phyloP scores from a whole-genome alignment of 2,113 vertebrate genomes.

The Anarhynchus alexandrinus region DNA sequence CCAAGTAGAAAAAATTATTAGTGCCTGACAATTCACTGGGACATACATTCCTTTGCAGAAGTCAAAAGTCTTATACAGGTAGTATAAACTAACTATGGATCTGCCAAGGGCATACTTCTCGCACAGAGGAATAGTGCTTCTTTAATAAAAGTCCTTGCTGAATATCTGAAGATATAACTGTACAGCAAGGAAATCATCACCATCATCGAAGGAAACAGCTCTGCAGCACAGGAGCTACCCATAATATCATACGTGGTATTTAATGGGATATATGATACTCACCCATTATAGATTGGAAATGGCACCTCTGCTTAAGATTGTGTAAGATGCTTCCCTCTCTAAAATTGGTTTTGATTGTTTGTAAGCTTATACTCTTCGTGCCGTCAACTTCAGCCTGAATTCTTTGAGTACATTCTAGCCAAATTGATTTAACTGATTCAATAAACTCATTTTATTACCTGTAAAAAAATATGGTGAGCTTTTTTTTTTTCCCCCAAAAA shows the following conservation, averaged over 20 bases:
- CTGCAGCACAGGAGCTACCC: not conserved
- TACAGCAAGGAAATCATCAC: not conserved
- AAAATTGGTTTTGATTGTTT: not conserved
- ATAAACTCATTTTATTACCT: not conserved
- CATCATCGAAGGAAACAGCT: not conserved
- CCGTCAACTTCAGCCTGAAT: not conserved
- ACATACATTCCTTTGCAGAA: not conserved
- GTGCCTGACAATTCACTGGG: not conserved
- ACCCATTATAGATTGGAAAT: not conserved
- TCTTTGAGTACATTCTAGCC: not conserved
- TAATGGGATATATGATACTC: not conserved
- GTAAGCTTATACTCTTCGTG: not conserved
- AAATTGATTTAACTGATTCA: not conserved
- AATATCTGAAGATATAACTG: not conserved
- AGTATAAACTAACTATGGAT: not conserved
- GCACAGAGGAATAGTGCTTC: not conserved
- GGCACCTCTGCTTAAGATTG: not conserved
- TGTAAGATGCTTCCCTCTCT: not conserved
- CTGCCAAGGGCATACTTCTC: not conserved
- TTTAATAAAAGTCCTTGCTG: not conserved
- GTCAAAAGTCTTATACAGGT: not conserved
- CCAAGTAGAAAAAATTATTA: not conserved
- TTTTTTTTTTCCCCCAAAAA: not conserved
- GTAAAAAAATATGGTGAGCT: not conserved
- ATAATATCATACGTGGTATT: fast-evolving